Evolutionary conservation across 1,140 invertebrate species (phyloP), one percentile per base, ranked within the genome.

Genomic region (Pachyrhynchus sulphureomaculatus): DNA sequence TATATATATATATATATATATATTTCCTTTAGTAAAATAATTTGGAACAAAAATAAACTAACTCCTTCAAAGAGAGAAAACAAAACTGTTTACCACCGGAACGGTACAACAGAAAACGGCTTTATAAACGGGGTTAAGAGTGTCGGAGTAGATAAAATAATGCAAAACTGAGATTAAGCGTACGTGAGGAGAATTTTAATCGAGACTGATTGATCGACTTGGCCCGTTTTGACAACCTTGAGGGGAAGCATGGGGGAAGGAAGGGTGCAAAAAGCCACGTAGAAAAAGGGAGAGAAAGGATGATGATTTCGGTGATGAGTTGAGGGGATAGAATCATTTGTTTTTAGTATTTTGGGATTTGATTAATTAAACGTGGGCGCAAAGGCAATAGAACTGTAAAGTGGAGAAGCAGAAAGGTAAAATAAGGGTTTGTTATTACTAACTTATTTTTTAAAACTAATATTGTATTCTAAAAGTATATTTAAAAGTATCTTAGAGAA

Each of bases 121-220:
- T 21, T 29, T 29, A 37, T 29, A 48, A 58, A 60, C 52, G n/a
- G 62, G 65, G 64, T 68, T 64, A 56, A 68, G 65, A 60, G 67
- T 67, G 65, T 64, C 52, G 26, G 26, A 29, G 26, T 29, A 69
- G 70, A 72, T 73, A 69, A 73, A 73, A 73, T 72, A 73, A 71
- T 71, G 70, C 70, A 68, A 69, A 72, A 72, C 65, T 70, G 69
- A 71, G 73, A 75, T 75, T 75, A 75, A 74, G 55, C 62, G 67
- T 68, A 73, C 73, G 73, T 75, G 73, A 67, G 67, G 59, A 71
- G 71, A 74, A 74, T 75, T 69, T 66, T 69, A 75, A 75, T 73
- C 67, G 53, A 60, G 65, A 44, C 69, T 75, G 73, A 75, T 75
- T 74, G 73, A 75, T 75, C 70, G 69, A 64, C 63, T 59, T 47